Evolutionary conservation across 2,888 invertebrate genomes (phyloP).

Genomic region (Cryptus viduatorius): DNA sequence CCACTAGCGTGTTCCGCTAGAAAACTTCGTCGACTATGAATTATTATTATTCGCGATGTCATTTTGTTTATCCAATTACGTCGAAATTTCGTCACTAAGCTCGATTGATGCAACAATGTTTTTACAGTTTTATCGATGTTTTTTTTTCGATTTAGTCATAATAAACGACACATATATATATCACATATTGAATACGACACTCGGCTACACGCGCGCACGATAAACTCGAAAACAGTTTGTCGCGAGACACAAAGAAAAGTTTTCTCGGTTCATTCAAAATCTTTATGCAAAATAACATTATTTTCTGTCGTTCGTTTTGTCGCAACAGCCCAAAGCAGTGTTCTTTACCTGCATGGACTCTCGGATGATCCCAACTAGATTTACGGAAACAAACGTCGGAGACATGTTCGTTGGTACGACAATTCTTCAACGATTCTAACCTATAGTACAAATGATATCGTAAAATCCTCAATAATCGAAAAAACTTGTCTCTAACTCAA

Average conservation of each 20-base stretch:
- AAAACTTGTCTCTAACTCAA: neutral
- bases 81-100: neutral
- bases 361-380: slow-evolving; percentile 97
- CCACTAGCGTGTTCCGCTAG: neutral
- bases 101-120: neutral
- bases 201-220: neutral
- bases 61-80: slow-evolving; percentile 10
- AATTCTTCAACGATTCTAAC: slow-evolving; percentile 50
- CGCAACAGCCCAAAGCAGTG: slow-evolving; percentile 95
- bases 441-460: slow-evolving; percentile 34
- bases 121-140: slow-evolving; percentile 9
- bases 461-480: slow-evolving; percentile 13
- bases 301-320: slow-evolving; percentile 72
- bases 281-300: slow-evolving; percentile 43
- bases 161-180: neutral
- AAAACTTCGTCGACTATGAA: neutral
- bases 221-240: neutral
- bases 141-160: slow-evolving; percentile 1
- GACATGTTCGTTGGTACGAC: slow-evolving; percentile 97
- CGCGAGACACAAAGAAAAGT: neutral
- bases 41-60: neutral
- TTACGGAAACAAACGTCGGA: slow-evolving; percentile 97
- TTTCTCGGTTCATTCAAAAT: neutral
- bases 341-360: slow-evolving; percentile 99
- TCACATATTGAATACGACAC: neutral